Conservation (phyloP, 1,140 invertebrate species). For the Caligus rogercresseyi region DNA sequence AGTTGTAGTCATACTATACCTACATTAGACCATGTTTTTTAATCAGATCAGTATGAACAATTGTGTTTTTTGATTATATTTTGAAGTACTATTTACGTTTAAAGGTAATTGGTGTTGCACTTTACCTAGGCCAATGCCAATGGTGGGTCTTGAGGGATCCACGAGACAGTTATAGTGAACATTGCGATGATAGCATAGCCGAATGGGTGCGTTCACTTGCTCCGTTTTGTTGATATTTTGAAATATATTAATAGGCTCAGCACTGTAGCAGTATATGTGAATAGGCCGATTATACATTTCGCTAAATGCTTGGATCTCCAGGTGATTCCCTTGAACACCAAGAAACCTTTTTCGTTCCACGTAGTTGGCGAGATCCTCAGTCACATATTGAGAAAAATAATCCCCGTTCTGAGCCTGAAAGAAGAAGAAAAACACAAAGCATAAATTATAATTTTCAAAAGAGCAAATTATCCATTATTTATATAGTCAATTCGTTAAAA, state of each 20-base stretch:
- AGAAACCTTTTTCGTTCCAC: conserved; percentile 56
- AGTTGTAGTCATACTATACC: no score
- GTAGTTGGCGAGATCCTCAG: conserved; percentile 75
- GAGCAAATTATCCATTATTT: no score
- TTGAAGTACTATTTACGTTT: not conserved
- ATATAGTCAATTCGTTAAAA: no score
- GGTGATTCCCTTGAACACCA: conserved; percentile 75
- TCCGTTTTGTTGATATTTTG: conserved; percentile 39
- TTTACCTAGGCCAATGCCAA: conserved; percentile 20
- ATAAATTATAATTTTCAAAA: conserved; percentile 20
- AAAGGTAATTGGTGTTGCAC: not conserved
- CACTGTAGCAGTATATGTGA: conserved; percentile 74
- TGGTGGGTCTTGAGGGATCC: conserved; percentile 53
- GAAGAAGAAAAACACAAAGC: no score
- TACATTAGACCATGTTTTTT: no score
- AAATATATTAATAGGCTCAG: conserved; percentile 62
- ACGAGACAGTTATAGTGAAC: conserved; percentile 81
- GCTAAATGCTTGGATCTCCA: conserved; percentile 82
- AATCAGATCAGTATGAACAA: no score
- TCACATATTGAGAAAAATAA: conserved; percentile 81
- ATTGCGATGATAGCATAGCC: conserved; percentile 72
- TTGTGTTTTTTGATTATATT: no score
- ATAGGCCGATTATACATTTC: conserved; percentile 84
- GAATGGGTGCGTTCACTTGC: conserved; percentile 47
- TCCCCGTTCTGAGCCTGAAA: conserved; percentile 57